These are phyloP conservation scores for Linepithema humile DNA, from an alignment of 1,140 invertebrate genomes.

Conservation along the genomic window DNA sequence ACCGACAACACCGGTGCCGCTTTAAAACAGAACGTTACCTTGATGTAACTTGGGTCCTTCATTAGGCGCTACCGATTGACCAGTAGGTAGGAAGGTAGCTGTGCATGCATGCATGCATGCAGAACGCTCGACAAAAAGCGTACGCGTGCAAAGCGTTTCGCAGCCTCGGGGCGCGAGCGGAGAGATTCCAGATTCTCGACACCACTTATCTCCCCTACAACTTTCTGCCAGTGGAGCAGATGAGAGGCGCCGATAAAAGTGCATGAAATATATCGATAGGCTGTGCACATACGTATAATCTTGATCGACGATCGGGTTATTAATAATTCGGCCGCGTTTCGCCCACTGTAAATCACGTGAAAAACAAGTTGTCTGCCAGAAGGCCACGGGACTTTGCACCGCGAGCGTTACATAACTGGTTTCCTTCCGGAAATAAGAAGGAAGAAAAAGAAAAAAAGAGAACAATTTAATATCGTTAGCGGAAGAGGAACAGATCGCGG, in stretches of 20 bases:
- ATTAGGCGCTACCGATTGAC: slow-evolving; percentile 71
- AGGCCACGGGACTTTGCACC: slow-evolving; percentile 5
- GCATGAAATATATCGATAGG: slow-evolving; percentile 73
- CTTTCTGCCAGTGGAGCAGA: slow-evolving; percentile 73
- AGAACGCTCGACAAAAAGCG: slow-evolving; percentile 70
- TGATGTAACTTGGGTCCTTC: slow-evolving; percentile 65
- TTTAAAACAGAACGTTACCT: slow-evolving; percentile 56
- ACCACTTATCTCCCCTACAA: slow-evolving; percentile 73
- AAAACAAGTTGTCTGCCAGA: slow-evolving; percentile 58
- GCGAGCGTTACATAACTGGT: slow-evolving; percentile 42
- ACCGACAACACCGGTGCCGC: slow-evolving; percentile 36
- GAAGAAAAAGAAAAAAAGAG: neutral
- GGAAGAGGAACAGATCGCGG: neutral
- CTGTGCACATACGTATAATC: slow-evolving; percentile 60
- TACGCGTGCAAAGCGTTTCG: slow-evolving; percentile 73
- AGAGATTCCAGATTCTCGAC: slow-evolving; percentile 74
- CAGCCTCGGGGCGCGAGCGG: slow-evolving; percentile 62
- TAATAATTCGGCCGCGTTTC: slow-evolving; percentile 71
- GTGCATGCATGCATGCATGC: slow-evolving; percentile 59
- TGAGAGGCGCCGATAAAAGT: slow-evolving; percentile 73
- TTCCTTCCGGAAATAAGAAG: slow-evolving; percentile 22
- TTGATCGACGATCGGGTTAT: slow-evolving; percentile 70
- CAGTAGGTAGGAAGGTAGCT: slow-evolving; percentile 43
- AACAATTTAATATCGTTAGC: slow-evolving; percentile 34
- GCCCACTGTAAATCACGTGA: slow-evolving; percentile 62